phyloP scores from a whole-genome alignment of 2,113 vertebrate species.

The Melierax canorus region DNA sequence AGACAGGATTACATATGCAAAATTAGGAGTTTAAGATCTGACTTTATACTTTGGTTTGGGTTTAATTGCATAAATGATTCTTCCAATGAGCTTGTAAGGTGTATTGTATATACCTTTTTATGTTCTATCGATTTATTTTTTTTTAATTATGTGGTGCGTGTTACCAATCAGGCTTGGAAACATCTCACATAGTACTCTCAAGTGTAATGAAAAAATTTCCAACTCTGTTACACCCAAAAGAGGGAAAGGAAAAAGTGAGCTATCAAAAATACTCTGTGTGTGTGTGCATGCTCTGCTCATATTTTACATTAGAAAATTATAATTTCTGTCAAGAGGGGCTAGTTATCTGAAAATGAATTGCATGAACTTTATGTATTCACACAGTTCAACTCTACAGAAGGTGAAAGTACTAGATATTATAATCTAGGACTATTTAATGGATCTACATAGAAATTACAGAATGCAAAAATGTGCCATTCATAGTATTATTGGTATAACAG shows the following conservation, averaged over 20 bases:
- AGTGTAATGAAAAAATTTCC: neutral
- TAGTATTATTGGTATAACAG: neutral
- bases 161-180: neutral
- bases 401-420: neutral
- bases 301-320: neutral
- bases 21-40: neutral
- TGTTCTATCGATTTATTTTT: neutral
- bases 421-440: neutral
- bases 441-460: neutral
- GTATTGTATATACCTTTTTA: neutral
- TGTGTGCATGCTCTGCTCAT: neutral
- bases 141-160: neutral
- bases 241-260: neutral
- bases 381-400: neutral
- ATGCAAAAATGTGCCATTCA: neutral
- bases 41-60: neutral
- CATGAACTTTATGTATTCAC: neutral
- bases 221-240: neutral
- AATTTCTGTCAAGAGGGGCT: neutral
- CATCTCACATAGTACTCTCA: neutral
- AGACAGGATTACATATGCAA: neutral
- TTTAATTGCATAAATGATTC: neutral
- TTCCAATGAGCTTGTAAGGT: neutral
- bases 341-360: neutral
- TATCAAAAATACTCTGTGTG: neutral